Conservation (phyloP, 2,888 invertebrate species). For the Tachystola acroxantha region DNA sequence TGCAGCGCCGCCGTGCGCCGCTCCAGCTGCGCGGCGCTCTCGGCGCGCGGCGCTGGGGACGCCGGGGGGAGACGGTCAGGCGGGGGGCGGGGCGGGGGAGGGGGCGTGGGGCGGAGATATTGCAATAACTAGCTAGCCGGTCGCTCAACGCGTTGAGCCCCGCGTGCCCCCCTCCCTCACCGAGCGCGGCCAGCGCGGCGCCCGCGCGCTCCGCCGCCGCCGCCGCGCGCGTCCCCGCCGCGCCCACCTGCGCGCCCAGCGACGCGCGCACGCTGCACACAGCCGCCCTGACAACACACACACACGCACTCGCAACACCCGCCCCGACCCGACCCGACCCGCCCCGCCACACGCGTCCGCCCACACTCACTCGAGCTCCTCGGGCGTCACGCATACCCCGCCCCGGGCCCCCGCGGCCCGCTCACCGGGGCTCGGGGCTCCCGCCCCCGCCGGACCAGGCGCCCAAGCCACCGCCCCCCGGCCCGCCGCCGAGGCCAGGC, state of each 20-base stretch:
- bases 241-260: slow-evolving; percentile 23
- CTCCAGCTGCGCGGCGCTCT: slow-evolving; percentile 20
- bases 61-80: neutral
- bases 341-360: slow-evolving; percentile 18
- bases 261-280: slow-evolving; percentile 24
- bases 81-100: neutral
- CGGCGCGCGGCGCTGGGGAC: no score
- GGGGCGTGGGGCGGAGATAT: no score
- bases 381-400: neutral
- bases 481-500: slow-evolving; percentile 27
- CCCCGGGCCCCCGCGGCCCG: neutral
- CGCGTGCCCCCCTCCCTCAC: no score
- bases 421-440: no score
- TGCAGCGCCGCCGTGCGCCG: slow-evolving; percentile 32
- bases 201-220: slow-evolving; percentile 32
- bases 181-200: slow-evolving; percentile 21
- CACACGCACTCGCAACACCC: slow-evolving; percentile 32
- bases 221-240: slow-evolving; percentile 26
- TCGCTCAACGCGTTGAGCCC: no score
- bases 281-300: slow-evolving; percentile 28
- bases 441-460: neutral
- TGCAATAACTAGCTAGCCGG: no score
- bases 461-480: no score
- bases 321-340: slow-evolving; percentile 26
- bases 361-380: neutral